phyloP scores from a whole-genome alignment of 2,888 invertebrate species.

The Troglohyphantes excavatus region DNA sequence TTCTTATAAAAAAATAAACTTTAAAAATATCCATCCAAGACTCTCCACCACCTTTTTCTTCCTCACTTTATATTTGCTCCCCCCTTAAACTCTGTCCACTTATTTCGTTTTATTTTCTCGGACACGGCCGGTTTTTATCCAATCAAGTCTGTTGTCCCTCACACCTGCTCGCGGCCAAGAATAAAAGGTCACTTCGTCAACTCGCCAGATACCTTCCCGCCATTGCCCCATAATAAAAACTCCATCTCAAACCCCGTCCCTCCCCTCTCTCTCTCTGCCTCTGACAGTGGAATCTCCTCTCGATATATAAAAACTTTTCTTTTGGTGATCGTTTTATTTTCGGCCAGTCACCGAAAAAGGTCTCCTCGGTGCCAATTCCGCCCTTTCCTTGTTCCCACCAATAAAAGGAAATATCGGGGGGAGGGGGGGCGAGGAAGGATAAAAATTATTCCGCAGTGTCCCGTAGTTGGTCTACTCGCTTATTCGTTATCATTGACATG shows the following conservation, averaged over 20 bases:
- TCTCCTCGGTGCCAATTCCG: constrained; percentile 66
- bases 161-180: constrained; percentile 76
- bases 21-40: no score
- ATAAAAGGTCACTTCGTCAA: constrained; percentile 78
- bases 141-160: constrained; percentile 77
- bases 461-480: constrained; percentile 51
- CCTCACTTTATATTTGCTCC: constrained; percentile 48
- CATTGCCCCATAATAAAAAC: constrained; percentile 62
- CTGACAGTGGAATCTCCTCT: constrained; percentile 69
- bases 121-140: constrained; percentile 77
- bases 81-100: constrained; percentile 29
- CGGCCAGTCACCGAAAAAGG: constrained; percentile 20
- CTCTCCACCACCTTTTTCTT: background rate
- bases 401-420: constrained; percentile 62
- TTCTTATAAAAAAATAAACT: no score
- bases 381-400: constrained; percentile 75
- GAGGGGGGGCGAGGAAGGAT: constrained; percentile 31
- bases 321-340: constrained; percentile 37
- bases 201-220: constrained; percentile 40
- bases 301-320: constrained; percentile 50
- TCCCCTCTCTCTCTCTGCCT: constrained; percentile 56
- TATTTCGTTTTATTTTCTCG: constrained; percentile 67
- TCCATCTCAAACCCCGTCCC: constrained; percentile 58
- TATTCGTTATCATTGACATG: constrained; percentile 76
- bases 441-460: constrained; percentile 49